phyloP scores from a whole-genome alignment of 2,888 invertebrate species.

The Tipula vernalis region DNA sequence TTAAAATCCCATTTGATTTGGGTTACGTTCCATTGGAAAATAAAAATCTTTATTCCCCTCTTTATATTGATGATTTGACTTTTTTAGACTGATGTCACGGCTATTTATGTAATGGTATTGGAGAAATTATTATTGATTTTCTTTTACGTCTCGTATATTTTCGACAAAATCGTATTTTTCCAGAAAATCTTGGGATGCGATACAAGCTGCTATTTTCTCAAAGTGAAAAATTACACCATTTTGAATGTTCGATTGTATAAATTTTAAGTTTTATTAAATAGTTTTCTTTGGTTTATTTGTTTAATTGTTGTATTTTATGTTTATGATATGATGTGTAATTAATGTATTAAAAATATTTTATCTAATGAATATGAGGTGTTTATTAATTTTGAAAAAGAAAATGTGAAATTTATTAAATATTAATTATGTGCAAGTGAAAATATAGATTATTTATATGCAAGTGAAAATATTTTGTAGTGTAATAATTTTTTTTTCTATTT shows the following conservation, averaged over 20 bases:
- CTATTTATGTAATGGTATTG: no score
- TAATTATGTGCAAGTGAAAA: background rate
- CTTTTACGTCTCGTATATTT: no score
- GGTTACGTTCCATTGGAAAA: no score
- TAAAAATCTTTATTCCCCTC: no score
- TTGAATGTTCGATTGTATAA: background rate
- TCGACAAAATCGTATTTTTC: no score
- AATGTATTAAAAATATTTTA: background rate
- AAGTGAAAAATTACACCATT: background rate
- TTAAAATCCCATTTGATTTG: no score
- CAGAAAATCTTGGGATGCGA: no score
- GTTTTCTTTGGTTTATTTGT: background rate
- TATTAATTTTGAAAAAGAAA: background rate
- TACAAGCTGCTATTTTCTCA: background rate
- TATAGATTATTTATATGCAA: background rate
- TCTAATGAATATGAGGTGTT: background rate
- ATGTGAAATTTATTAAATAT: background rate
- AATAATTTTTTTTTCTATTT: background rate
- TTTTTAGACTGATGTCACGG: no score
- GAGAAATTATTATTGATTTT: no score
- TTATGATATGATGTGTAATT: background rate
- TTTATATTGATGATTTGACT: no score
- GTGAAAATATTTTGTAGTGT: background rate
- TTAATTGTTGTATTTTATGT: background rate
- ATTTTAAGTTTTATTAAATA: background rate